These are phyloP conservation scores for Eurypyga helias DNA, from an alignment of 2,113 vertebrate genomes.

Conservation along the genomic window DNA sequence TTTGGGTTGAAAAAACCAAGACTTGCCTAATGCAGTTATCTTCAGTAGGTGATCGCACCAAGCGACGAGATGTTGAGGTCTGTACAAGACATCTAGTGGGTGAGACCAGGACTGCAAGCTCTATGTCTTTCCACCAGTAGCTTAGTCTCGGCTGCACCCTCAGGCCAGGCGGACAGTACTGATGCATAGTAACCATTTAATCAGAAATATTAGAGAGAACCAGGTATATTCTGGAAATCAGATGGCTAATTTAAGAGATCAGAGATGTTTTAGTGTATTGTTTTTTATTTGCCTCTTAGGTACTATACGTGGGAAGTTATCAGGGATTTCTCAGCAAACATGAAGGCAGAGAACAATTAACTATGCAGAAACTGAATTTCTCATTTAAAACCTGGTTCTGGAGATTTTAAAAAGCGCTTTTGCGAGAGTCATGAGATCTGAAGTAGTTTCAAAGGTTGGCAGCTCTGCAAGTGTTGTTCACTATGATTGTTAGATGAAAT, in stretches of 20 bases:
- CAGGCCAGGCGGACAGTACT: not conserved
- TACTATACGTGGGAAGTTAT: not conserved
- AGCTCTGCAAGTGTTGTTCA: not conserved
- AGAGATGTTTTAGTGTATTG: not conserved
- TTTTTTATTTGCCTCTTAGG: not conserved
- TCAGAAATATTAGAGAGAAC: not conserved
- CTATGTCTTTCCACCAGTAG: fast-evolving
- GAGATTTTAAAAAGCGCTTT: not conserved
- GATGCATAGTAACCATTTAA: not conserved
- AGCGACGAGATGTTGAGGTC: not conserved
- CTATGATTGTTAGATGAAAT: not conserved
- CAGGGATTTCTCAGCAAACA: not conserved
- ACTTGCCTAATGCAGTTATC: not conserved
- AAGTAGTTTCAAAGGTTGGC: not conserved
- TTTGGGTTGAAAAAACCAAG: not conserved
- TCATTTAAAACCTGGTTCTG: not conserved
- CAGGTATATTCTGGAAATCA: not conserved
- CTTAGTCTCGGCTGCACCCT: not conserved
- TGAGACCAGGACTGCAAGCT: not conserved
- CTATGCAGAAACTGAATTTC: not conserved
- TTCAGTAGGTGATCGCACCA: not conserved
- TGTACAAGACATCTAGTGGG: not conserved
- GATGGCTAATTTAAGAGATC: not conserved
- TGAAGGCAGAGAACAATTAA: not conserved
- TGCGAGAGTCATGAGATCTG: not conserved